Evolutionary conservation across 2,797 vertebrate species (phyloP), one percentile per base, ranked within the genome.

Genomic region (Melanotaenia maccullochi): DNA sequence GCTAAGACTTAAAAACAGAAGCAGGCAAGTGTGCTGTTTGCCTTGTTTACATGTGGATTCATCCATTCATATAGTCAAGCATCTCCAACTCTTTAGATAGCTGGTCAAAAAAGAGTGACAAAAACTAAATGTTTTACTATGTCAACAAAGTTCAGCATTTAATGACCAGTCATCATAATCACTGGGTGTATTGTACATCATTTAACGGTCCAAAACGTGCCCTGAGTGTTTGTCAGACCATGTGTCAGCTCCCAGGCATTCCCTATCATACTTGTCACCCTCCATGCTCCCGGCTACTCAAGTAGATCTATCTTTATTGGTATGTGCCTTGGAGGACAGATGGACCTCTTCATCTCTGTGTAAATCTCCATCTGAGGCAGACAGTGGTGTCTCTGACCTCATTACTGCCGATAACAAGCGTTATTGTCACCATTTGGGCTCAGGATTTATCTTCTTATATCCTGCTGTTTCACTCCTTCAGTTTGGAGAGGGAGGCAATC

Each of bases 341-440:
- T 87, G 87, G 80, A 87, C 78, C 78, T 85, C 85, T 67, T 84
- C 54, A 52, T 63, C 75, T 75, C 88, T 85, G 76, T 89, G 88
- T 93, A 94, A 93, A 93, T 94, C 92, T 94, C 90, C 83, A 93
- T 93, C 84, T 81, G 81, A 80, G 85, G 38, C 73, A 82, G 91
- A 93, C 87, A 81, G 85, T 54, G 64, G 84, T 42, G 83, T 86
- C 89, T 89, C 85, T 92, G 92, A 94, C 92, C 93, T 92, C 91
- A 92, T 93, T 94, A 93, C 76, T 7, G 80, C 71, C 68, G 71
- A 83, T 92, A 92, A 92, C 87, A 78, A 87, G 87, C 65, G 68
- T 85, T 91, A 91, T 92, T 87, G 87, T 87, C 89, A 84, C 74
- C 84, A 64, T 84, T 90, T 79, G 81, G 63, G 56, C 52, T 68